phyloP scores from a whole-genome alignment of 2,888 invertebrate species.

The Myopa testacea region DNA sequence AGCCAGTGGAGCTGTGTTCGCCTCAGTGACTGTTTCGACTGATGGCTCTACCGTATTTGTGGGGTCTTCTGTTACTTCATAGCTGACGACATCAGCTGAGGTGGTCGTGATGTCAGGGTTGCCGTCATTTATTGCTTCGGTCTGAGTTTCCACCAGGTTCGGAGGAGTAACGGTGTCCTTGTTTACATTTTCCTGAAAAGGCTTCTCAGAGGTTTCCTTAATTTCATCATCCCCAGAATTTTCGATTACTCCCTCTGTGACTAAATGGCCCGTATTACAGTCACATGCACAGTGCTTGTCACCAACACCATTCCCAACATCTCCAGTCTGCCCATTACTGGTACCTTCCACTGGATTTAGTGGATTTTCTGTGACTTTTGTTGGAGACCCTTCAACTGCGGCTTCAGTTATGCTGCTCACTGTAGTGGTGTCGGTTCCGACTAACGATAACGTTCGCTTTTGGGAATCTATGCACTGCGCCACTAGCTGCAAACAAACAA shows the following conservation, averaged over 20 bases:
- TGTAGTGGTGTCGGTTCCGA: background rate
- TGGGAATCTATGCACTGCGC: slow-evolving; percentile 22
- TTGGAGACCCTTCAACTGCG: background rate
- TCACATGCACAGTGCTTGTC: slow-evolving; percentile 10
- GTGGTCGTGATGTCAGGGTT: slow-evolving; percentile 37
- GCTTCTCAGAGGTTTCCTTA: background rate
- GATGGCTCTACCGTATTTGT: background rate
- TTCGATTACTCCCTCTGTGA: background rate
- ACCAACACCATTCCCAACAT: background rate
- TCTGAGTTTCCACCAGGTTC: background rate
- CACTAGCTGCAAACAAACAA: slow-evolving; percentile 36
- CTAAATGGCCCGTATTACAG: slow-evolving; percentile 1
- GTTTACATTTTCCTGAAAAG: background rate
- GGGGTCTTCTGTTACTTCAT: background rate
- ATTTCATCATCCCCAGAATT: background rate
- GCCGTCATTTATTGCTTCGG: background rate
- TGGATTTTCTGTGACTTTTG: background rate
- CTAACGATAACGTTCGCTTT: background rate
- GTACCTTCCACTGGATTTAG: background rate
- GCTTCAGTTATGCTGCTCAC: background rate
- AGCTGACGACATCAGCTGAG: slow-evolving; percentile 25
- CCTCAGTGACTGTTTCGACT: background rate
- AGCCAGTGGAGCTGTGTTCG: slow-evolving; percentile 42
- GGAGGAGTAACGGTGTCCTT: background rate
- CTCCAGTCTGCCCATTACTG: background rate